These are phyloP conservation scores for Synanthedon tipuliformis DNA, from an alignment of 2,888 invertebrate genomes.

Conservation along the genomic window DNA sequence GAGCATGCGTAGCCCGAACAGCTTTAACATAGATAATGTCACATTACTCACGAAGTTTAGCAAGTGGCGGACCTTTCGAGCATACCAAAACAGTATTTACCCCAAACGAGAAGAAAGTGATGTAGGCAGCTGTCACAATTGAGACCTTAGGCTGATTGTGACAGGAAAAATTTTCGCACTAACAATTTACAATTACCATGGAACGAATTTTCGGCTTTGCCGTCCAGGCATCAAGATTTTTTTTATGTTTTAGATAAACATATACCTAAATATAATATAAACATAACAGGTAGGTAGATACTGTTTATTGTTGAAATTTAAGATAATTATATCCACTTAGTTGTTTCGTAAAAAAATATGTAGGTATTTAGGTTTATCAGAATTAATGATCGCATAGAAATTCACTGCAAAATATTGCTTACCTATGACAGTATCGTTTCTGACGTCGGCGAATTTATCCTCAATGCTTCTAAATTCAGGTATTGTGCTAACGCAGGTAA, in stretches of 20 bases:
- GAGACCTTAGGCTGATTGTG: no score
- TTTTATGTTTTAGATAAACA: no score
- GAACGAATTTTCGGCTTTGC: no score
- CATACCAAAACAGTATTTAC: constrained; percentile 2
- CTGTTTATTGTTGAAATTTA: not conserved
- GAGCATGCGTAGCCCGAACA: not conserved
- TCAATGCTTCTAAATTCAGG: constrained; percentile 79
- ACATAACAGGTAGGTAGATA: no score
- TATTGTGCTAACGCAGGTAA: constrained; percentile 83
- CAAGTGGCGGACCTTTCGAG: constrained; percentile 6
- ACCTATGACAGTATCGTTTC: constrained; percentile 79
- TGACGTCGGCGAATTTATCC: constrained; percentile 79
- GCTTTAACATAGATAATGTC: constrained; percentile 14
- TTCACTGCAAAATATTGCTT: constrained; percentile 23
- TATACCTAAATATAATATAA: no score
- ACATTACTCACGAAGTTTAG: constrained; percentile 18
- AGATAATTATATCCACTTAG: not conserved
- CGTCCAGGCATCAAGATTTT: no score
- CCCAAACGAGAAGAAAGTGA: no score
- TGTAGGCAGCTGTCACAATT: no score
- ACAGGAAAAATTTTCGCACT: no score
- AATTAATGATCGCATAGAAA: not conserved
- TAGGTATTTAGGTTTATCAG: no score
- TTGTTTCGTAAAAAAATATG: no score
- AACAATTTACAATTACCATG: no score